Conservation (phyloP, 2,797 vertebrate genomes). For the Macrochelys suwanniensis region DNA sequence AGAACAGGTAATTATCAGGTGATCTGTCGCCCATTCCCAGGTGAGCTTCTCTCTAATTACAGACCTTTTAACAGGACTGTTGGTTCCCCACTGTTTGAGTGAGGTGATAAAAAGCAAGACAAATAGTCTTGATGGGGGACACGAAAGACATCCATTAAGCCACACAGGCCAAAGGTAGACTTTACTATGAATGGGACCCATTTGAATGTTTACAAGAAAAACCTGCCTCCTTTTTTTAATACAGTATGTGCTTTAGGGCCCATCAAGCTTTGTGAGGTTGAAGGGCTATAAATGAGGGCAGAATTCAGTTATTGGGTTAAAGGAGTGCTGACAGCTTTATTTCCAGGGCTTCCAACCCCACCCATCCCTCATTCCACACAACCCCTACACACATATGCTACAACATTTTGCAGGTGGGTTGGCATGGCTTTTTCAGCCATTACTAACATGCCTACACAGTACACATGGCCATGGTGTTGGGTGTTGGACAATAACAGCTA, state of each 20-base stretch:
- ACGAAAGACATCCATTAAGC: neutral
- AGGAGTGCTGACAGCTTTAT: neutral
- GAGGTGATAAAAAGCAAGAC: constrained; percentile 9
- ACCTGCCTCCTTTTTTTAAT: neutral
- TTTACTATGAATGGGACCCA: neutral
- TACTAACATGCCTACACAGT: neutral
- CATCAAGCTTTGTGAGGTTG: neutral
- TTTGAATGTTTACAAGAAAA: neutral
- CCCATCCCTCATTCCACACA: neutral
- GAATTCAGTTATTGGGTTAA: neutral
- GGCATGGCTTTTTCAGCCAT: neutral
- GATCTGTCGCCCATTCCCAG: neutral
- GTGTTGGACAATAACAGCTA: no score
- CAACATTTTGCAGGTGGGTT: rapidly evolving
- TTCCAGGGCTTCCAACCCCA: rapidly evolving
- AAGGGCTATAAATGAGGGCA: neutral
- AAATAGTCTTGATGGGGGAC: neutral
- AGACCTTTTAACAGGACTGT: neutral
- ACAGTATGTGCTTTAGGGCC: neutral
- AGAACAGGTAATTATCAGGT: no score
- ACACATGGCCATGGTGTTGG: no score
- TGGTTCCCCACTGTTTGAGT: neutral
- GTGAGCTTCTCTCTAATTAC: neutral
- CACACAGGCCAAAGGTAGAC: rapidly evolving
- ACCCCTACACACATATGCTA: neutral